phyloP scores from a whole-genome alignment of 2,888 invertebrate species.

The Omphaloscelis lunosa region DNA sequence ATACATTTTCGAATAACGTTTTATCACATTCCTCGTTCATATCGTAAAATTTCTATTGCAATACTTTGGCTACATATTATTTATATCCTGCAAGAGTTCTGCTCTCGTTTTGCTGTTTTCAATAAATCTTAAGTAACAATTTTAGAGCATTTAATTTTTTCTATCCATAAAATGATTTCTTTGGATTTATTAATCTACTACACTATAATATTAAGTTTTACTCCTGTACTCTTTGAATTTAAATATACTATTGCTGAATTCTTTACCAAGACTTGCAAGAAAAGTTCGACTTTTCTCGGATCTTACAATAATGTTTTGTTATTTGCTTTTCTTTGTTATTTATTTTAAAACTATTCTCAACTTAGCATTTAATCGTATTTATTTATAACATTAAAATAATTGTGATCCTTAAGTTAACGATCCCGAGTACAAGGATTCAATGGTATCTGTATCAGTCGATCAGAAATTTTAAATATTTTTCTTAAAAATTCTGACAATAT shows the following conservation, averaged over 20 bases:
- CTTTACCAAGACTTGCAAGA: conserved; percentile 29
- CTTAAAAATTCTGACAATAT: conserved; percentile 49
- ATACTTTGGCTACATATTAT: conserved; percentile 73
- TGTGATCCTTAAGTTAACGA: conserved; percentile 35
- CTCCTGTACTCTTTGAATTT: conserved; percentile 47
- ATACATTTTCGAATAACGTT: conserved; percentile 73
- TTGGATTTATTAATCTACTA: conserved; percentile 62
- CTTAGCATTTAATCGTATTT: conserved; percentile 24
- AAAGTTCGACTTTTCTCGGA: conserved; percentile 7
- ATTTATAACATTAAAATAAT: conserved; percentile 35
- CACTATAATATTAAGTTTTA: conserved; percentile 49
- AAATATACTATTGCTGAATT: conserved; percentile 21
- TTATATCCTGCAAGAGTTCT: conserved; percentile 64
- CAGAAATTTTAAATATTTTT: conserved; percentile 45
- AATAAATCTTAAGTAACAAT: conserved; percentile 60
- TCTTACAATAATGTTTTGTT: neutral
- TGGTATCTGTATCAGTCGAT: conserved; percentile 65
- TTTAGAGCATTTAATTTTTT: conserved; percentile 55
- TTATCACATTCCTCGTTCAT: conserved; percentile 78
- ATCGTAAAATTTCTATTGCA: conserved; percentile 75
- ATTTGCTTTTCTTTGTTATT: conserved; percentile 35
- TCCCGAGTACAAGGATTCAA: conserved; percentile 47
- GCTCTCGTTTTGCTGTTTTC: conserved; percentile 50
- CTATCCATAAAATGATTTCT: conserved; percentile 61
- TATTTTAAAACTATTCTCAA: conserved; percentile 27